These are phyloP conservation scores for Chinchilla lanigera DNA, from an alignment of 2,113 vertebrate genomes.

Conservation along the genomic window DNA sequence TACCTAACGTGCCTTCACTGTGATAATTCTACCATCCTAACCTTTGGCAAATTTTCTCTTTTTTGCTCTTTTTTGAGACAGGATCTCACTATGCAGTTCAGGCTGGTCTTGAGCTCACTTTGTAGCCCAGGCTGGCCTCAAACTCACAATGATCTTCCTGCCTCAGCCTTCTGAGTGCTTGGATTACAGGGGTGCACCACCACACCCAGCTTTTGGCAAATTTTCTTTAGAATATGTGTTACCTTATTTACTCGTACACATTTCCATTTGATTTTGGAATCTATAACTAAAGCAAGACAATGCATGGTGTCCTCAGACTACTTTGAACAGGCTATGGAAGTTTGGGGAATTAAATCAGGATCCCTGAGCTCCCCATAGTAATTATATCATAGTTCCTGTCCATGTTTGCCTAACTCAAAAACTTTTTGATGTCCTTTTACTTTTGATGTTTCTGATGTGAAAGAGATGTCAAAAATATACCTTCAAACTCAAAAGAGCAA, in stretches of 20 bases:
- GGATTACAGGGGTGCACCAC: too few relatives aligned
- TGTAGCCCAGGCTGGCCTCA: too few relatives aligned
- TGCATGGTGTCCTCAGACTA: background rate
- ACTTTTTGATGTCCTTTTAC: background rate
- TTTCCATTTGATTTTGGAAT: background rate
- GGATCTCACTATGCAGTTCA: too few relatives aligned
- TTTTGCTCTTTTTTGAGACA: too few relatives aligned
- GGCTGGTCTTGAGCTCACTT: too few relatives aligned
- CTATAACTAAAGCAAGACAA: background rate
- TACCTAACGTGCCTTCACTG: background rate
- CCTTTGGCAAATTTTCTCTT: background rate
- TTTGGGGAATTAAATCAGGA: background rate
- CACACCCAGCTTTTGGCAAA: background rate
- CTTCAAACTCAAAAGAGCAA: constrained; percentile 69
- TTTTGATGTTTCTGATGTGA: constrained; percentile 30
- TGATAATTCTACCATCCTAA: background rate
- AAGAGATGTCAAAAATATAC: constrained; percentile 62
- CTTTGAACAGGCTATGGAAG: background rate
- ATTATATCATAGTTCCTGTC: background rate
- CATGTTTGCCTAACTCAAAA: background rate
- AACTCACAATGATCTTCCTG: too few relatives aligned
- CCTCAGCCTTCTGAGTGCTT: too few relatives aligned
- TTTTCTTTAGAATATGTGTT: background rate
- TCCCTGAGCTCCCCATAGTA: background rate
- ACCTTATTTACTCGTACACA: background rate